Evolutionary conservation across 2,888 invertebrate genomes (phyloP).

Genomic region (Siphlonurus alternatus): DNA sequence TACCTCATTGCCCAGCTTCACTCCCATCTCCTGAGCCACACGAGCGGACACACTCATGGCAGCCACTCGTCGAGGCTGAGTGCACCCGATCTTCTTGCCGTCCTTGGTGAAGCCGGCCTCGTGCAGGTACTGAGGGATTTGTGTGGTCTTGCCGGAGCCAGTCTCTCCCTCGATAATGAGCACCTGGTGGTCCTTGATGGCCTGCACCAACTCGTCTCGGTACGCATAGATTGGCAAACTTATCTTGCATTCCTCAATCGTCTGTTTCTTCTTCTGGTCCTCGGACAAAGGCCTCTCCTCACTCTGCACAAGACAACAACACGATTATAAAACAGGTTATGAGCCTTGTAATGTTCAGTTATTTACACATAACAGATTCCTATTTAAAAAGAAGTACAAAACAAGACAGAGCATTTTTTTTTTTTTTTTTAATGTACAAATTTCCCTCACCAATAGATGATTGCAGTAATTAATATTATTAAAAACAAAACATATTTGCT

Average conservation of each 20-base stretch:
- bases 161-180: slow-evolving; percentile 97
- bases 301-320: slow-evolving; percentile 11
- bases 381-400: too few species aligned
- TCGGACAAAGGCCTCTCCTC: slow-evolving; percentile 45
- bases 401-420: too few species aligned
- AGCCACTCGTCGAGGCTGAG: slow-evolving; percentile 92
- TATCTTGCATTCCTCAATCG: slow-evolving; percentile 79
- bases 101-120: slow-evolving; percentile 75
- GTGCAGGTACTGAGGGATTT: slow-evolving; percentile 94
- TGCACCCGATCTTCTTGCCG: slow-evolving; percentile 78
- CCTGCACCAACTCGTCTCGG: slow-evolving; percentile 69
- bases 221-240: slow-evolving; percentile 92
- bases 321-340: not conserved
- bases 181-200: slow-evolving; percentile 77
- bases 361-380: too few species aligned
- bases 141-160: slow-evolving; percentile 97
- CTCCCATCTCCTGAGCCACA: slow-evolving; percentile 94
- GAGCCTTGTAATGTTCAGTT: too few species aligned
- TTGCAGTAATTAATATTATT: too few species aligned
- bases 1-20: slow-evolving; percentile 87
- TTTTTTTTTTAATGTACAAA: too few species aligned
- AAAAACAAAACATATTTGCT: too few species aligned
- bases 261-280: slow-evolving; percentile 51
- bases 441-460: too few species aligned
- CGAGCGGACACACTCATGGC: slow-evolving; percentile 99